phyloP scores from a whole-genome alignment of 2,113 vertebrate genomes.

The Speoplatyrhinus poulsoni region DNA sequence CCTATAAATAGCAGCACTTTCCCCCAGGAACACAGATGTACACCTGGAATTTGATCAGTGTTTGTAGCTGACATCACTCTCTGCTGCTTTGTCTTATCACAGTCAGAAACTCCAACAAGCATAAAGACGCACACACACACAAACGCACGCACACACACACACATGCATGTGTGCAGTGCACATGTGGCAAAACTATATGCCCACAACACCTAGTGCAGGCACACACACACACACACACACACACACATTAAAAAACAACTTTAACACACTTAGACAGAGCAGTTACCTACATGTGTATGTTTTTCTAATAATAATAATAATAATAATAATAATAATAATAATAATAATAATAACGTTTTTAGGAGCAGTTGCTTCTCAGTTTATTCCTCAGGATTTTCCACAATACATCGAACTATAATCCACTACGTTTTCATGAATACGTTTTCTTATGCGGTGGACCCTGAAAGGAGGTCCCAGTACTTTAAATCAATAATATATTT shows the following conservation, averaged over 20 bases:
- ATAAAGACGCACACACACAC: neutral
- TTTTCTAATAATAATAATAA: no score
- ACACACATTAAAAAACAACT: neutral
- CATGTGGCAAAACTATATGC: neutral
- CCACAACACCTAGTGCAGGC: neutral
- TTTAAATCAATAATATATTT: constrained; percentile 36
- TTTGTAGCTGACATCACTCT: constrained; percentile 45
- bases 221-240: constrained; percentile 10
- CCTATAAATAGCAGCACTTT: constrained; percentile 66
- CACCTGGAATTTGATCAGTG: constrained; percentile 58
- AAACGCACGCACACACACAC: neutral
- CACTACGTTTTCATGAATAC: constrained; percentile 27
- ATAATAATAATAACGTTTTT: constrained; percentile 4
- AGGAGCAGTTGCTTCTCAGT: constrained; percentile 7
- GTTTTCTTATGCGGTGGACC: no score
- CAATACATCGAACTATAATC: constrained; percentile 27
- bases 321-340: no score
- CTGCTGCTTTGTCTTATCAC: constrained; percentile 37
- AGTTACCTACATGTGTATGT: no score
- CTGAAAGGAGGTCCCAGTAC: neutral
- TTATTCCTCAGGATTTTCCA: constrained; percentile 26
- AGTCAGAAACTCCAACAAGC: neutral
- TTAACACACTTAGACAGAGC: neutral
- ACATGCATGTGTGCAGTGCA: neutral
- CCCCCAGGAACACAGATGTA: constrained; percentile 60